These are phyloP conservation scores for Cerastoderma edule DNA, from an alignment of 2,888 invertebrate species.

Conservation along the genomic window DNA sequence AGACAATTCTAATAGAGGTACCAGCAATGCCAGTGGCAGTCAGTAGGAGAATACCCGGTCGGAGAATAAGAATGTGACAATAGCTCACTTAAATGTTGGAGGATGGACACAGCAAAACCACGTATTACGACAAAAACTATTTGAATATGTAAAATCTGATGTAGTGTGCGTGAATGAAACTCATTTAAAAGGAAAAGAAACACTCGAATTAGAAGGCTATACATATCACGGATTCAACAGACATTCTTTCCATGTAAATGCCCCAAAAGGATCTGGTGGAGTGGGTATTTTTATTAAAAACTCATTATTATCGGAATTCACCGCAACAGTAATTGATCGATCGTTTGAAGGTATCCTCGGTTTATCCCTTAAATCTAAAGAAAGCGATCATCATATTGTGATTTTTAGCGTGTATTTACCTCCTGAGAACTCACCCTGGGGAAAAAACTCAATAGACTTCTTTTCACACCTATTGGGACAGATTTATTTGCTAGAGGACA, in stretches of 20 bases:
- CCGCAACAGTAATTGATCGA: constrained; percentile 25
- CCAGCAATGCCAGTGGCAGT: no score
- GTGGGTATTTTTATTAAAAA: constrained; percentile 36
- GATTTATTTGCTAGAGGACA: constrained; percentile 33
- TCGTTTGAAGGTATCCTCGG: constrained; percentile 33
- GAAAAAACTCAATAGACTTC: constrained; percentile 31
- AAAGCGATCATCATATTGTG: neutral
- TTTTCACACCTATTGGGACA: constrained; percentile 28
- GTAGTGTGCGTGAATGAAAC: constrained; percentile 38
- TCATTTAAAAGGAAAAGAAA: constrained; percentile 24
- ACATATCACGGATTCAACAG: constrained; percentile 33
- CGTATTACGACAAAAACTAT: constrained; percentile 14
- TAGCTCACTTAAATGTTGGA: constrained; percentile 51
- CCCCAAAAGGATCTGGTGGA: constrained; percentile 40
- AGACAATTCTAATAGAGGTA: neutral
- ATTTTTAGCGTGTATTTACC: neutral
- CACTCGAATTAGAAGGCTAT: constrained; percentile 19
- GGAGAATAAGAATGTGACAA: neutral
- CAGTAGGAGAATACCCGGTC: neutral
- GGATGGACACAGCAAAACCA: constrained; percentile 46
- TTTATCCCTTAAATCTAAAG: constrained; percentile 8
- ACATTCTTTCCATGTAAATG: constrained; percentile 23
- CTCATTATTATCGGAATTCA: constrained; percentile 2
- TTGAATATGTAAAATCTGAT: constrained; percentile 30
- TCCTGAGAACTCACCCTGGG: neutral